Base-by-base conservation (phyloP, 1,140 invertebrate species). In the Proctacanthus coquilletti region DNA sequence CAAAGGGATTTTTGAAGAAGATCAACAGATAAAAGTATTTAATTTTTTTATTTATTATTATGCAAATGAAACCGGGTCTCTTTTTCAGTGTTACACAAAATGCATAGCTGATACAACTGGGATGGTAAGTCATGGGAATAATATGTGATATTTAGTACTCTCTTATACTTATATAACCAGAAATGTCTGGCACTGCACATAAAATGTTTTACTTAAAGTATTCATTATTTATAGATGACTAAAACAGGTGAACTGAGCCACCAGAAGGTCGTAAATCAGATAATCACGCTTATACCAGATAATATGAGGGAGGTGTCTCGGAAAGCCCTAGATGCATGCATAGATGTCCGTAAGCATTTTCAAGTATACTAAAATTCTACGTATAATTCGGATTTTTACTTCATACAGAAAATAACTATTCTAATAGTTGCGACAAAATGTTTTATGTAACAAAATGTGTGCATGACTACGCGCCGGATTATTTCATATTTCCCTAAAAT, bases 231-330 rank as follows among this genome's bases (percentile, higher is more conserved):
- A 20, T 20, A 45, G 44, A 1, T 45, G 6, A 57, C 47, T 20
- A 57, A 56, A 33, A 57, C 54, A 18, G 54, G 54, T 5, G 54
- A 57, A 17, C 49, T 57, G 14, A 57, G 51, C 34, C 40, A 50
- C 6, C 9, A 43, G 21, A 56, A 56, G 30, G 50, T 52, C 2
- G 30, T 39, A n/a, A 53, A 53, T 5, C 52, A 54, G 41, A 47
- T 57, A 30, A 49, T 51, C 10, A 51, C 43, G n/a, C 56, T 54
- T 17, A 42, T 57, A 18, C 54, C 54, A 4, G 5, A 36, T 0
- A 52, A 56, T 21, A 35, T 57, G 29, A 46, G 45, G 34, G 47
- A 44, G 6, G 21, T 36, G 2, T 52, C 50, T 6, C 43, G 31
- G 29, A 14, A 10, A n/a, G 53, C 54, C 3, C 34, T 57, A 1